These are phyloP conservation scores for Drosophila malerkotliana DNA, from an alignment of 1,140 invertebrate species.

Conservation along the genomic window DNA sequence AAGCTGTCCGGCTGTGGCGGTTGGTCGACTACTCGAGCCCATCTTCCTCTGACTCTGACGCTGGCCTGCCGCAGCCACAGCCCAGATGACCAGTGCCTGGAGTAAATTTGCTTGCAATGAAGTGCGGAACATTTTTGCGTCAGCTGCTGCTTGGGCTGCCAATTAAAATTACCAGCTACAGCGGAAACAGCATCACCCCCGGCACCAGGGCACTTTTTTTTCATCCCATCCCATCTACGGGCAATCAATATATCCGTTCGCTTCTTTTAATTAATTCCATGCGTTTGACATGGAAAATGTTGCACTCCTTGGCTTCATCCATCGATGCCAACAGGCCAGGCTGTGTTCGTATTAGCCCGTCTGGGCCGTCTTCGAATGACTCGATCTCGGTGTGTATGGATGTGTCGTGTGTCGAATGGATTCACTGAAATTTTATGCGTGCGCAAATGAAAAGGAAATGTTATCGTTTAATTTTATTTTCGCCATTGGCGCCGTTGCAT, in stretches of 20 bases:
- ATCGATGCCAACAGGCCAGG: constrained; percentile 8
- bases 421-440: constrained; percentile 61
- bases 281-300: constrained; percentile 56
- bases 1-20: constrained; percentile 72
- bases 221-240: constrained; percentile 14
- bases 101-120: constrained; percentile 73
- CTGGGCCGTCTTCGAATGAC: constrained; percentile 22
- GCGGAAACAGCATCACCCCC: constrained; percentile 3
- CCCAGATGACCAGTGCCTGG: constrained; percentile 4
- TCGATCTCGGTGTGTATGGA: background rate
- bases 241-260: constrained; percentile 72
- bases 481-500: constrained; percentile 66
- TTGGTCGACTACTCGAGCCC: background rate
- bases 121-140: constrained; percentile 49
- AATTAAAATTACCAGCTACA: constrained; percentile 67
- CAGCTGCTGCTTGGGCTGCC: constrained; percentile 59
- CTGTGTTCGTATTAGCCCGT: constrained; percentile 25
- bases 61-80: too few species aligned
- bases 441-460: constrained; percentile 81
- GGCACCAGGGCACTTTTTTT: constrained; percentile 6
- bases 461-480: constrained; percentile 84
- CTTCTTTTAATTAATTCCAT: constrained; percentile 73
- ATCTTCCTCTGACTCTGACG: background rate
- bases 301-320: constrained; percentile 14
- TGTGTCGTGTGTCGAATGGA: constrained; percentile 8